These are phyloP conservation scores for Oreocharis arfaki DNA, from an alignment of 2,113 vertebrate genomes.

Conservation along the genomic window DNA sequence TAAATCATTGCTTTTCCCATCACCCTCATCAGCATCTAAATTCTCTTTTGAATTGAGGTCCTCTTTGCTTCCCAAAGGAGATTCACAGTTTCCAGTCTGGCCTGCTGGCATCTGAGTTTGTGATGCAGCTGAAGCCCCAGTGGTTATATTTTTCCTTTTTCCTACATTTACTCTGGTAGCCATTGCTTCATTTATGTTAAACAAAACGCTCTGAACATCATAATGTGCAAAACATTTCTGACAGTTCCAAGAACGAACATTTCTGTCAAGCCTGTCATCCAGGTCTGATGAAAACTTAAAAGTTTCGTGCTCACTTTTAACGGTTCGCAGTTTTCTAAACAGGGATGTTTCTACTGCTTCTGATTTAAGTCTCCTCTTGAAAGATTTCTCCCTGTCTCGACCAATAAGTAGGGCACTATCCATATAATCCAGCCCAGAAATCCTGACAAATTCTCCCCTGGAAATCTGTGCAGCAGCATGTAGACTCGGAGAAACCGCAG, in stretches of 20 bases:
- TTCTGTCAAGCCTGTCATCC: conserved; percentile 82
- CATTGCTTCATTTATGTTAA: conserved; percentile 93
- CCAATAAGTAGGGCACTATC: conserved; percentile 82
- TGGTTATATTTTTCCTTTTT: conserved; percentile 94
- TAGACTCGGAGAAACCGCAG: conserved; percentile 86
- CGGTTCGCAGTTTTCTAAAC: conserved; percentile 88
- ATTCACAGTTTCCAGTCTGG: conserved; percentile 78
- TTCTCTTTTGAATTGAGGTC: conserved; percentile 94
- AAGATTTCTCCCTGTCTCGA: conserved; percentile 85
- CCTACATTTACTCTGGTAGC: conserved; percentile 82
- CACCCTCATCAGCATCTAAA: conserved; percentile 90
- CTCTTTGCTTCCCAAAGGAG: conserved; percentile 89
- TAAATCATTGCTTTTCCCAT: conserved; percentile 91
- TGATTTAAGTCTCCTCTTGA: conserved; percentile 86
- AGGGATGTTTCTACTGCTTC: conserved; percentile 89
- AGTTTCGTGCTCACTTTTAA: conserved; percentile 88
- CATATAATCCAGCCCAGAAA: conserved; percentile 88
- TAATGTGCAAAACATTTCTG: conserved; percentile 97
- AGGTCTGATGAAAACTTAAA: conserved; percentile 81
- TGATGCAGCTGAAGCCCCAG: conserved; percentile 92
- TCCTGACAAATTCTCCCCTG: conserved; percentile 87
- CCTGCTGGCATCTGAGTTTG: conserved; percentile 73
- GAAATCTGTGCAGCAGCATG: conserved; percentile 92
- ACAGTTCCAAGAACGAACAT: conserved; percentile 78
- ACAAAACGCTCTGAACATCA: conserved; percentile 94